These are phyloP conservation scores for Eledone cirrhosa DNA, from an alignment of 2,888 invertebrate genomes.

Conservation along the genomic window DNA sequence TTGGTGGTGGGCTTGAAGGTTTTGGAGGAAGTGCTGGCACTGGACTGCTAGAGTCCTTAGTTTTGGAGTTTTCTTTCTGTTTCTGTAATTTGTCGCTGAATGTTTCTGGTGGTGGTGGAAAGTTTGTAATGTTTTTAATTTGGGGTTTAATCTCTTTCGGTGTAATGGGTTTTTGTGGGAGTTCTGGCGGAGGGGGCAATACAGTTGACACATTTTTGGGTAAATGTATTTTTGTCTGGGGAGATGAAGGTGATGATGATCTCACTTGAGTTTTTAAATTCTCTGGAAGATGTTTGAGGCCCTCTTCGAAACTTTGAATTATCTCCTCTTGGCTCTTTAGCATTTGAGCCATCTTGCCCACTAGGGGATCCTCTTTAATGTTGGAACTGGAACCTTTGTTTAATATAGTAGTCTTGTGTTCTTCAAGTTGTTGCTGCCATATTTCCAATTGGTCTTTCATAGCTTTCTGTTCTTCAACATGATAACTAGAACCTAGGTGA, in stretches of 20 bases:
- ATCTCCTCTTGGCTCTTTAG: constrained; percentile 13
- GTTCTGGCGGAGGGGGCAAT: neutral
- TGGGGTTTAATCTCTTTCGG: neutral
- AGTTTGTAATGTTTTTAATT: neutral
- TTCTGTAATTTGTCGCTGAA: neutral
- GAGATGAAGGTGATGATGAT: too few species aligned
- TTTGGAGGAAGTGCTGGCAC: constrained; percentile 3
- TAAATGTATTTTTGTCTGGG: neutral
- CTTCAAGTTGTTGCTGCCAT: constrained; percentile 20
- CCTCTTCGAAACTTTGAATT: constrained; percentile 22
- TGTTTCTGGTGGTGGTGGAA: constrained; percentile 23
- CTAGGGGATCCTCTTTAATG: neutral
- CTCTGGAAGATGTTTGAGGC: constrained; percentile 8
- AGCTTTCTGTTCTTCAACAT: constrained; percentile 8
- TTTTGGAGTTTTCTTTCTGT: neutral
- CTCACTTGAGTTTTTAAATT: neutral
- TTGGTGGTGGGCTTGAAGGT: neutral
- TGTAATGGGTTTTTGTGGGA: neutral
- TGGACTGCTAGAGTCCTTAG: neutral
- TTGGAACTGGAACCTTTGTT: neutral
- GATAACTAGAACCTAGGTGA: neutral
- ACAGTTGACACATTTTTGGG: neutral
- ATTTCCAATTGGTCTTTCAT: constrained; percentile 11
- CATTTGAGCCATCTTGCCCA: constrained; percentile 14
- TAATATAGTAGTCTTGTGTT: constrained; percentile 16